Evolutionary conservation across 2,113 vertebrate species (phyloP).

Genomic region (Elanus axillaris): DNA sequence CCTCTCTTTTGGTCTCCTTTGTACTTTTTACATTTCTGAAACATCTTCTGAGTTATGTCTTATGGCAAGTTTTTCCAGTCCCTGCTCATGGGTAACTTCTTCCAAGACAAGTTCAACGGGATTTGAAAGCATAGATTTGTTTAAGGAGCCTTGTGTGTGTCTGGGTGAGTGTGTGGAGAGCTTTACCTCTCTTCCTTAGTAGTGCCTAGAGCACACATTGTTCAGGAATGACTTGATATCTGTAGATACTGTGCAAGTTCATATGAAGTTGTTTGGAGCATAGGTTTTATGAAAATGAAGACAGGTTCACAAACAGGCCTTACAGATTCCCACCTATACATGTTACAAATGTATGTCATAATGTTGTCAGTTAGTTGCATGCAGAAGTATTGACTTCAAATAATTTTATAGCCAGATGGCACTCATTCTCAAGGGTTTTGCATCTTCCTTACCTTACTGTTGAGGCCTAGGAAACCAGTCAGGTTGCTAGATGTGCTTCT

Average conservation of each 20-base stretch:
- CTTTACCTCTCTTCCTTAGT: neutral
- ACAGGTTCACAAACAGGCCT: neutral
- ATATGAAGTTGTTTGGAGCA: neutral
- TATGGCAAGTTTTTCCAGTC: neutral
- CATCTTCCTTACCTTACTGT: neutral
- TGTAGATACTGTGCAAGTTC: neutral
- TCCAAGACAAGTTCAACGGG: neutral
- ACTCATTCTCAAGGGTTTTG: neutral
- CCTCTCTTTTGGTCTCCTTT: neutral
- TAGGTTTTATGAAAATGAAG: neutral
- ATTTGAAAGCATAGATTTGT: neutral
- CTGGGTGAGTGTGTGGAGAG: neutral
- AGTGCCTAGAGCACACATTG: neutral
- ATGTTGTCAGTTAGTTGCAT: neutral
- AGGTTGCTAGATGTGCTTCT: neutral
- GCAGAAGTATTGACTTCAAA: neutral
- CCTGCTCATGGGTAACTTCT: neutral
- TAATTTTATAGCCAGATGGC: neutral
- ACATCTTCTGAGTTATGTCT: neutral
- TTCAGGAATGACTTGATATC: neutral
- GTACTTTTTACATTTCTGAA: neutral
- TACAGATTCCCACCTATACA: neutral
- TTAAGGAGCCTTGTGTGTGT: neutral
- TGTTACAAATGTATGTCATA: neutral
- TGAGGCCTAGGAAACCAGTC: neutral